A percentile compares a stretch with the other conserved stretches of the same genome.
These are phyloP conservation scores for Athene cunicularia DNA, from an alignment of 2,113 vertebrate species.

Conservation along the genomic window DNA sequence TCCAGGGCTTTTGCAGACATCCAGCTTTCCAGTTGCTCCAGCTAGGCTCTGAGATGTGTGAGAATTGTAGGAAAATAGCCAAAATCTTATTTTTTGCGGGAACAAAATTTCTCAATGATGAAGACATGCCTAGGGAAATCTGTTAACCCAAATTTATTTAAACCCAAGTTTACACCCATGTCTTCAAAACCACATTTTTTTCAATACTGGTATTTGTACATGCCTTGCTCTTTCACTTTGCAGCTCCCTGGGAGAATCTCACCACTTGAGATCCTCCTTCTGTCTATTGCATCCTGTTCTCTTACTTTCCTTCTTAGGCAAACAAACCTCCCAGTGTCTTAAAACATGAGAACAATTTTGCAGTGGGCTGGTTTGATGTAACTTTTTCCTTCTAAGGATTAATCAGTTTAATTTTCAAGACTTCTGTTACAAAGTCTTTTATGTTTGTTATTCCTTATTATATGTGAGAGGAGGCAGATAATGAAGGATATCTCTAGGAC, in stretches of 20 bases:
- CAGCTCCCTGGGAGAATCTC: background rate
- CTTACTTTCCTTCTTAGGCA: background rate
- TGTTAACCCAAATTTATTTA: background rate
- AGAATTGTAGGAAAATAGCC: background rate
- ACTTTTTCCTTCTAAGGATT: background rate
- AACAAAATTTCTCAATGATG: slow-evolving; percentile 18
- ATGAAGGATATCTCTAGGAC: background rate
- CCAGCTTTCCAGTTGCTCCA: background rate
- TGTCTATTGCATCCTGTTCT: background rate
- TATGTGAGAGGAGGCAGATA: background rate
- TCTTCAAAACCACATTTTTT: background rate
- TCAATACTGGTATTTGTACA: background rate
- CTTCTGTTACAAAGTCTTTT: background rate
- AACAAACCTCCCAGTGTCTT: background rate
- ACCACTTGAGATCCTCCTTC: background rate
- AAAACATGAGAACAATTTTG: background rate
- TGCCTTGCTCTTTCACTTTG: background rate
- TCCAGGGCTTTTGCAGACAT: background rate
- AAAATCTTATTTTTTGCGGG: background rate
- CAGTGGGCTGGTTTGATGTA: background rate
- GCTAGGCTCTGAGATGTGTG: background rate
- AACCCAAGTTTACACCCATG: background rate
- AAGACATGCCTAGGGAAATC: slow-evolving; percentile 24
- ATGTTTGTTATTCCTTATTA: background rate
- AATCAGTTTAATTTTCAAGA: background rate